Evolutionary conservation across 2,113 vertebrate species (phyloP).

Genomic region (Trematocara macrostoma): DNA sequence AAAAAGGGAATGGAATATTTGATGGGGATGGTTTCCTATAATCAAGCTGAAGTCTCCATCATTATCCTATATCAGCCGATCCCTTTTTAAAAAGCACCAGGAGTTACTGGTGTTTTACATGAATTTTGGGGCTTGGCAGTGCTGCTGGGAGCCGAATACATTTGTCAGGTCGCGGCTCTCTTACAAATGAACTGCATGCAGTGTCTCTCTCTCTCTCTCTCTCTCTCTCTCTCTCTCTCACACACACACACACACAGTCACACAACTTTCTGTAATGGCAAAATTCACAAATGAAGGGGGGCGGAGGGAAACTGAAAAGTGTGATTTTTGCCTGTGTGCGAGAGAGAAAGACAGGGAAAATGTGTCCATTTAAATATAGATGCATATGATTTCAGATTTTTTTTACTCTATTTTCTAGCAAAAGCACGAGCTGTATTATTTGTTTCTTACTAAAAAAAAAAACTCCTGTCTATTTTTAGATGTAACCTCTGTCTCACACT

Average conservation of each 20-base stretch:
- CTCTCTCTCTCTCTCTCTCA: not conserved
- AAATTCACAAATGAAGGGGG: constrained; percentile 11
- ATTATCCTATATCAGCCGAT: constrained; percentile 68
- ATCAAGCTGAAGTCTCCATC: constrained; percentile 67
- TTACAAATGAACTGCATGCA: constrained; percentile 24
- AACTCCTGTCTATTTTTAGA: not conserved
- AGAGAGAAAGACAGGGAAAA: not conserved
- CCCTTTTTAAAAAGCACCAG: constrained; percentile 62
- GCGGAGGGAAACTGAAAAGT: not conserved
- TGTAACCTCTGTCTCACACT: not conserved
- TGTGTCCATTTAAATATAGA: constrained; percentile 13
- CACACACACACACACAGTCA: not conserved
- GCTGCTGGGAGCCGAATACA: constrained; percentile 62
- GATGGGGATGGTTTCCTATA: constrained; percentile 61
- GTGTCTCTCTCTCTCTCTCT: not conserved
- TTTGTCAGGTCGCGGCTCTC: constrained; percentile 57
- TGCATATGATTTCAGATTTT: not conserved
- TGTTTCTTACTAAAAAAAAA: not conserved
- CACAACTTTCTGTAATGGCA: constrained; percentile 4
- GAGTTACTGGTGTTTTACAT: constrained; percentile 67
- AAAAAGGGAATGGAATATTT: constrained; percentile 61
- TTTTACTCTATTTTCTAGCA: not conserved
- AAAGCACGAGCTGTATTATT: not conserved
- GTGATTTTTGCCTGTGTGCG: not conserved
- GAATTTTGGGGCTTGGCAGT: constrained; percentile 50